These are phyloP conservation scores for Thaumatotibia leucotreta DNA, from an alignment of 1,140 invertebrate species.

Conservation along the genomic window DNA sequence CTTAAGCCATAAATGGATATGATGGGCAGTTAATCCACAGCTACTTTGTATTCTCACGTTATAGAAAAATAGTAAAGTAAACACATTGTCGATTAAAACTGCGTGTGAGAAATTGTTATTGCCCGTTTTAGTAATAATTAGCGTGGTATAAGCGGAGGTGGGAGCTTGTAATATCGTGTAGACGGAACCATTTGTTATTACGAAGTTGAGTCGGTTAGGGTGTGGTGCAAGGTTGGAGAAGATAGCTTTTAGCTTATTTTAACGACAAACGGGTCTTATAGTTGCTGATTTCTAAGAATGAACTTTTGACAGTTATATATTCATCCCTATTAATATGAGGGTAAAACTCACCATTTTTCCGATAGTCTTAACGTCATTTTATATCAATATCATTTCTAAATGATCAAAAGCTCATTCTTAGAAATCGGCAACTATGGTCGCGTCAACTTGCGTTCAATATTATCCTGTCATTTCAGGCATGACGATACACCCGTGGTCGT, in stretches of 20 bases:
- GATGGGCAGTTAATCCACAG: not conserved
- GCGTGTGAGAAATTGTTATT: conserved; percentile 16
- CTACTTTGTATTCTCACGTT: not conserved
- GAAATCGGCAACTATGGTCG: too few species aligned
- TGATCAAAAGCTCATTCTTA: too few species aligned
- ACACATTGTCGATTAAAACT: not conserved
- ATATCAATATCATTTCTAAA: too few species aligned
- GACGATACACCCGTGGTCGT: too few species aligned
- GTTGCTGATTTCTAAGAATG: too few species aligned
- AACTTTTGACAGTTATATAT: too few species aligned
- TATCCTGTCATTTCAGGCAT: too few species aligned
- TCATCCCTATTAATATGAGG: too few species aligned
- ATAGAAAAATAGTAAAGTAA: not conserved
- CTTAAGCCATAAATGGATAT: not conserved
- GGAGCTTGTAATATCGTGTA: conserved; percentile 7
- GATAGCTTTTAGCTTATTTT: not conserved
- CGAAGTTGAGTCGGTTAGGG: conserved; percentile 17
- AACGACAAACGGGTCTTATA: too few species aligned
- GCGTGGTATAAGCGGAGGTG: conserved; percentile 15
- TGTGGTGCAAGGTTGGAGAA: not conserved
- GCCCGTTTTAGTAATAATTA: conserved; percentile 21
- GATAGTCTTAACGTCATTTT: too few species aligned
- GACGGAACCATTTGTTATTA: conserved; percentile 39
- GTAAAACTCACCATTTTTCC: too few species aligned
- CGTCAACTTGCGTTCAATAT: too few species aligned